Conservation (phyloP, 2,888 invertebrate species). For the Aromia moschata region DNA sequence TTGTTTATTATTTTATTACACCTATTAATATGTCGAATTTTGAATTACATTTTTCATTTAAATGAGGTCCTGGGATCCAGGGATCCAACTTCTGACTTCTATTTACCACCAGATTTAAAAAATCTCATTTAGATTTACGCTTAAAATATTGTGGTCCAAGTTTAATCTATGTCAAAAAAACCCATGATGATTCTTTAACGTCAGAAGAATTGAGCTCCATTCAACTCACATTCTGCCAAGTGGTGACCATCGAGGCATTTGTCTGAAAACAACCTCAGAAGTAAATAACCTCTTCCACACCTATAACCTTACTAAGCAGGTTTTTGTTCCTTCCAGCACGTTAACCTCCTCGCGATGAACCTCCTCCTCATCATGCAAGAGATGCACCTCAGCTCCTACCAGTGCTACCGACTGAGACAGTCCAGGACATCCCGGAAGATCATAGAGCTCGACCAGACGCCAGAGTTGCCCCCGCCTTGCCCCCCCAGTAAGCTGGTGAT, state of each 20-base stretch:
- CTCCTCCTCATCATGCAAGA: conserved; percentile 74
- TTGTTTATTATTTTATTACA: too few species aligned
- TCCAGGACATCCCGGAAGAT: conserved; percentile 76
- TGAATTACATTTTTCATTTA: too few species aligned
- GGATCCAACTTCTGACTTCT: too few species aligned
- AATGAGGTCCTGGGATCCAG: too few species aligned
- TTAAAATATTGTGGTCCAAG: too few species aligned
- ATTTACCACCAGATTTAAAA: too few species aligned
- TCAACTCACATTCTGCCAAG: conserved; percentile 43
- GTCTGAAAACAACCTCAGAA: too few species aligned
- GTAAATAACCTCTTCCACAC: too few species aligned
- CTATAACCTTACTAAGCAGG: too few species aligned
- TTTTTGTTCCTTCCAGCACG: conserved; percentile 66
- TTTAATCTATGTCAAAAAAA: too few species aligned
- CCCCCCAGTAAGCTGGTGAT: conserved; percentile 65
- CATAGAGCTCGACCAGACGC: conserved; percentile 70
- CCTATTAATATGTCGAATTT: too few species aligned
- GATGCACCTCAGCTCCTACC: conserved; percentile 78
- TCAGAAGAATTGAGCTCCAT: conserved; percentile 49
- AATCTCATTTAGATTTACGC: too few species aligned
- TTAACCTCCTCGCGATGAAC: conserved; percentile 73
- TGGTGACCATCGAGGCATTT: conserved; percentile 51
- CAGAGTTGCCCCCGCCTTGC: conserved; percentile 70
- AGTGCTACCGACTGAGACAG: conserved; percentile 83
- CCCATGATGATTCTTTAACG: conserved; percentile 43